Base-by-base conservation (phyloP, 2,888 invertebrate species). In the Drosophila cognata region DNA sequence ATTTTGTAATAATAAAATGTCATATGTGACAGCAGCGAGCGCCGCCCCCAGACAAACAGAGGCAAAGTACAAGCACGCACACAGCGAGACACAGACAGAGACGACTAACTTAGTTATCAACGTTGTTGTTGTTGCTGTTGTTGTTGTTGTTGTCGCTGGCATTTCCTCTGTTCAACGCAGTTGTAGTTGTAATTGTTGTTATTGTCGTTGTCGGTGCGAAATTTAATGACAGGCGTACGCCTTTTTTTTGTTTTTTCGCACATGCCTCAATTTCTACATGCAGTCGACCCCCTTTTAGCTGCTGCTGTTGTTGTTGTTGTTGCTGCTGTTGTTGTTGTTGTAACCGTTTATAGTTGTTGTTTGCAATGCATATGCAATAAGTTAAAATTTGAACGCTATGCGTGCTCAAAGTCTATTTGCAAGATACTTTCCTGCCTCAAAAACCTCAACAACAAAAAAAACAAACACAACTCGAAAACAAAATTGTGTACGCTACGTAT, bases 1-100 rank as follows among this genome's bases (percentile, higher is more conserved):
- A 88, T 90, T 88, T 90, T 90, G 89, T 87, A 87, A 87, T 83
- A 87, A 90, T 81, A 87, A 88, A 87, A 86, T 88, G 79, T 90
- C 90, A 83, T 81, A 77, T 90, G 76, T 81, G 83, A 74, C 78
- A 72, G 79, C 81, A 74, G 53, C 67, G 77, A 77, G 72, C 82
- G 73, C 70, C 75, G 71, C 73, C 71, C 75, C 71, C 72, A 74
- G 71, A 79, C 82, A 69, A 65, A 82, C 61, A 60, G 77, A 69
- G 63, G 52, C 75, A 74, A 55, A 58, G 68, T 60, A 66, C 64
- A 65, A 55, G 59, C 33, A 60, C 11, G 64, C 13, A 58, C 31
- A 38, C 10, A 29, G 25, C 21, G 7, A 52, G 21, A 31, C 43
- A 41, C 60, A 74, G 55, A 60, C 69, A 55, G 74, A 65, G 58